phyloP scores from a whole-genome alignment of 2,797 vertebrate genomes.

The Crax fasciolata region DNA sequence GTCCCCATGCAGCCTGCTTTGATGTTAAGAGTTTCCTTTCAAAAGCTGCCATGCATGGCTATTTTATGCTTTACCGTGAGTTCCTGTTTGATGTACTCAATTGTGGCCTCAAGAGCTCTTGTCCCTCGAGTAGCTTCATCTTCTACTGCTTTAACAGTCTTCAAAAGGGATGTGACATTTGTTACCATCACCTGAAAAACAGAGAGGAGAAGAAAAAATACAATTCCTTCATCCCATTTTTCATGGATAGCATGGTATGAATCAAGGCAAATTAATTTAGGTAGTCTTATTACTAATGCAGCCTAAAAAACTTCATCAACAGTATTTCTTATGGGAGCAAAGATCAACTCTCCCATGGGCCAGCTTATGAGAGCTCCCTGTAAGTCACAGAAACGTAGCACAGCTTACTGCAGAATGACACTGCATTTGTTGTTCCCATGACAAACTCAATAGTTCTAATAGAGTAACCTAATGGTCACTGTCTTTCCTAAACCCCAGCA shows the following conservation, averaged over 20 bases:
- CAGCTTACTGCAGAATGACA: neutral
- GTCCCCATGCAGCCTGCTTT: neutral
- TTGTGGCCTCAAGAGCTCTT: slow-evolving; percentile 96
- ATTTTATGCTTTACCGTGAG: slow-evolving; percentile 87
- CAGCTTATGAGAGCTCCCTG: neutral
- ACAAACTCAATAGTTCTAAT: neutral
- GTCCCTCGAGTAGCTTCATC: slow-evolving; percentile 98
- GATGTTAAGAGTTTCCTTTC: neutral
- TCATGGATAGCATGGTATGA: neutral
- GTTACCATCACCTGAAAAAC: slow-evolving; percentile 95
- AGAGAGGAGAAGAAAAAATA: neutral
- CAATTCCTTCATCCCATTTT: neutral
- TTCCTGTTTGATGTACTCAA: slow-evolving; percentile 98
- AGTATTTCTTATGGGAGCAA: neutral
- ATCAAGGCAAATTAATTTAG: neutral
- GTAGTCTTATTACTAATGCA: neutral
- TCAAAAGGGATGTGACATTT: slow-evolving; percentile 97
- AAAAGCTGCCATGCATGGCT: accelerated
- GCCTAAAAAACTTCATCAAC: neutral
- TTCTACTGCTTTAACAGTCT: slow-evolving; percentile 99
- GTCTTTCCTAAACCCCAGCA: neutral
- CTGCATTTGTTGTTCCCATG: neutral
- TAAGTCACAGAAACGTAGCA: neutral
- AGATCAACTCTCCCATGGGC: neutral
- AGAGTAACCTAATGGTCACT: neutral